A percentile compares a stretch with the other conserved stretches of the same genome.
Evolutionary conservation across 2,113 vertebrate genomes (phyloP).

Genomic region (Synchiropus splendidus): DNA sequence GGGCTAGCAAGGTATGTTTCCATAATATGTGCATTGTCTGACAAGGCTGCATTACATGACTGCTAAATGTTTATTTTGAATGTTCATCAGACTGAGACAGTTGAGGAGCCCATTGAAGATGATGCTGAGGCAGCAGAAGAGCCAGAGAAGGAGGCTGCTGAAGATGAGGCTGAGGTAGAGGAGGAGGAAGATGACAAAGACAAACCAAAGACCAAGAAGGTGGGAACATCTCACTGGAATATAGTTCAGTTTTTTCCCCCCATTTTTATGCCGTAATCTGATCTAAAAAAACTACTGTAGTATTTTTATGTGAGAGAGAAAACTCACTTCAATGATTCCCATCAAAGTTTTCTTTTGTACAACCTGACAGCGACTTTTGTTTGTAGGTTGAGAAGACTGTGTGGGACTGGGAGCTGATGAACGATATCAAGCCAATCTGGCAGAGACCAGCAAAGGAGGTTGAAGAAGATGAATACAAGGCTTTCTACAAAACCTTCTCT

Average conservation of each 20-base stretch:
- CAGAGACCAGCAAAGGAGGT: constrained; percentile 93
- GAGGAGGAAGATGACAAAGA: constrained; percentile 94
- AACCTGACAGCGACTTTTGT: neutral
- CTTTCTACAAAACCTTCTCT: constrained; percentile 97
- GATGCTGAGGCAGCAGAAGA: constrained; percentile 77
- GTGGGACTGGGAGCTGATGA: constrained; percentile 99
- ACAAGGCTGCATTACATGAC: neutral
- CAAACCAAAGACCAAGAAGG: constrained; percentile 97
- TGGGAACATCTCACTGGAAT: constrained; percentile 14
- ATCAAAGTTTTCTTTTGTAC: neutral
- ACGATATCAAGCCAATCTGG: constrained; percentile 99
- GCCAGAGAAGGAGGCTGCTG: constrained; percentile 81
- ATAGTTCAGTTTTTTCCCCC: neutral
- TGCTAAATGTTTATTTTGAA: neutral
- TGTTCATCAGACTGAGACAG: constrained; percentile 79
- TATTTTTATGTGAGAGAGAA: too few species aligned
- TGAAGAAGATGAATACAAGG: constrained; percentile 93
- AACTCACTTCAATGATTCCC: neutral
- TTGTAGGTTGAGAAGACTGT: constrained; percentile 94
- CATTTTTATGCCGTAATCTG: too few species aligned
- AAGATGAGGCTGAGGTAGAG: constrained; percentile 91
- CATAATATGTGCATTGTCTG: too few species aligned
- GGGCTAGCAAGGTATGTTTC: constrained; percentile 88
- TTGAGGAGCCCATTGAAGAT: constrained; percentile 92
- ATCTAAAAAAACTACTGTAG: too few species aligned